Percentiles rank a stretch among this genome's conserved stretches.
phyloP scores from a whole-genome alignment of 1,140 invertebrate species.

The Drosophila kepulauana region DNA sequence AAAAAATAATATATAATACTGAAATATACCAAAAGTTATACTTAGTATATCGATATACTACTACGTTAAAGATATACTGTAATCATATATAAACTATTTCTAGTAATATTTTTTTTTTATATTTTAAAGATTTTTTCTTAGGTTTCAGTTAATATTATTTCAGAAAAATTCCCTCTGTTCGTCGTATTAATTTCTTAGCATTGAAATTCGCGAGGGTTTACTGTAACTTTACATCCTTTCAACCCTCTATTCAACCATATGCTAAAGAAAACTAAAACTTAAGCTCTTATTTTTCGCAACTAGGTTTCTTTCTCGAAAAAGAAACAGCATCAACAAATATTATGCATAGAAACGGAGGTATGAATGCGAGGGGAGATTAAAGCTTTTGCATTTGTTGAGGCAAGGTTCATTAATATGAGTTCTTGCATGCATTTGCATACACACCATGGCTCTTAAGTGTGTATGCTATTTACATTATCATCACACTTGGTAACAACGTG shows the following conservation, averaged over 20 bases:
- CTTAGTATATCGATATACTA: too few relatives aligned
- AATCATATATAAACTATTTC: too few relatives aligned
- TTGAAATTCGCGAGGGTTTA: neutral
- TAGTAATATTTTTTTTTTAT: too few relatives aligned
- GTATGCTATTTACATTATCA: conserved; percentile 26
- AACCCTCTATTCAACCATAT: conserved; percentile 1
- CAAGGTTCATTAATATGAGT: conserved; percentile 8
- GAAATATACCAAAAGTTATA: too few relatives aligned
- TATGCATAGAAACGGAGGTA: neutral
- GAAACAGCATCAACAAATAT: neutral
- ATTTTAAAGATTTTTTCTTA: too few relatives aligned
- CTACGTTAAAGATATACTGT: too few relatives aligned
- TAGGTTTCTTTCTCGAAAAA: neutral
- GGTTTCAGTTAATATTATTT: too few relatives aligned
- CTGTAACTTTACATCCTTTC: neutral
- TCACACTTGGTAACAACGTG: conserved; percentile 21
- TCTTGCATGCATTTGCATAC: conserved; percentile 14
- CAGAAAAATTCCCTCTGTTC: too few relatives aligned
- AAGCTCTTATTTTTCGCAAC: neutral
- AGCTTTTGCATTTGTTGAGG: conserved; percentile 1
- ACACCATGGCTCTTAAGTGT: neutral
- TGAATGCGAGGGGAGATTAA: conserved; percentile 6
- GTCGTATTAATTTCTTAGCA: too few relatives aligned
- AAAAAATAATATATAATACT: too few relatives aligned
- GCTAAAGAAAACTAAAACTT: conserved; percentile 1